These are phyloP conservation scores for Phengaris arion DNA, from an alignment of 2,888 invertebrate species.

Conservation along the genomic window DNA sequence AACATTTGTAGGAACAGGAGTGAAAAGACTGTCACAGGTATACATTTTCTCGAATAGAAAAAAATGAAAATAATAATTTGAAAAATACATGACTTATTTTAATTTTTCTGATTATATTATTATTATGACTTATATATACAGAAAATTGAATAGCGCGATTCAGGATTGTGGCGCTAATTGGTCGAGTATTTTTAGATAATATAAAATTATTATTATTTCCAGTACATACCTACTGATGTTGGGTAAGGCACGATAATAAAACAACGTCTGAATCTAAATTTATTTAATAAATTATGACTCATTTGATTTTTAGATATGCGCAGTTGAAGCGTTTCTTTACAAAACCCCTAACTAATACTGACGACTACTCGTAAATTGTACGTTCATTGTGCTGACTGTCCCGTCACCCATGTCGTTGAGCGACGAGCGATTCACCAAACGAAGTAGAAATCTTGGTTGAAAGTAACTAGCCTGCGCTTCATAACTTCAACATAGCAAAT, in stretches of 20 bases:
- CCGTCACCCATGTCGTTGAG: background rate
- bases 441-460: background rate
- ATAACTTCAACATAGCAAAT: background rate
- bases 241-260: slow-evolving; percentile 22
- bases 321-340: slow-evolving; percentile 29
- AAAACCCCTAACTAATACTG: slow-evolving; percentile 30
- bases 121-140: no score
- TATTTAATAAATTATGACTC: slow-evolving; percentile 31
- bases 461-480: background rate
- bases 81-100: no score
- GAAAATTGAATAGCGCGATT: no score
- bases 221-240: background rate
- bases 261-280: slow-evolving; percentile 19
- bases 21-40: no score
- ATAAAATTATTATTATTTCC: no score
- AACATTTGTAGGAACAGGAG: no score
- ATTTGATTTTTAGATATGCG: slow-evolving; percentile 29
- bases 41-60: no score
- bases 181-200: no score
- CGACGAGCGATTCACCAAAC: background rate
- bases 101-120: no score
- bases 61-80: no score
- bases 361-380: slow-evolving; percentile 10
- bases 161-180: no score
- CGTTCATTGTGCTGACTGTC: background rate